phyloP scores from a whole-genome alignment of 2,888 invertebrate genomes.

The Sinotaia quadrata region DNA sequence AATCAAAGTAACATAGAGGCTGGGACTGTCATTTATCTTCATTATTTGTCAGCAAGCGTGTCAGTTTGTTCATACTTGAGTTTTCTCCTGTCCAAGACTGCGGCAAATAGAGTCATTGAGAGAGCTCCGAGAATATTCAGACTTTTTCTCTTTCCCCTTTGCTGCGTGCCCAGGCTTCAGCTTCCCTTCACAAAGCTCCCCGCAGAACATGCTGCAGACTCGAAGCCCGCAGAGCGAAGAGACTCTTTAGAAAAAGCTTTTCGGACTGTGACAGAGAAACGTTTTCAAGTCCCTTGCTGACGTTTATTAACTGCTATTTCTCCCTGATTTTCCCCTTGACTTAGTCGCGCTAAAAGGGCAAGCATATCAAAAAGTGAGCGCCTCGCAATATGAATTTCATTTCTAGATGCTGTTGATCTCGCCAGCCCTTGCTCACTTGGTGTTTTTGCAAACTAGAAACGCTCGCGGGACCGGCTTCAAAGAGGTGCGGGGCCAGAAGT shows the following conservation, averaged over 20 bases:
- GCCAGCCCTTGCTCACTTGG: not conserved
- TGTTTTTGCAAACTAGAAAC: too few species aligned
- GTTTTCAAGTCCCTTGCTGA: slow-evolving; percentile 18
- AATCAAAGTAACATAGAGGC: slow-evolving; percentile 38
- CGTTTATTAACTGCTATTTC: slow-evolving; percentile 45
- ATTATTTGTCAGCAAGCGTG: slow-evolving; percentile 47
- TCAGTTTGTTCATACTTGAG: slow-evolving; percentile 39
- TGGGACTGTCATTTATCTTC: slow-evolving; percentile 44
- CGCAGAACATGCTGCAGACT: not conserved
- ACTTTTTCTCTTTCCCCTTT: slow-evolving; percentile 3
- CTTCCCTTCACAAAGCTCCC: not conserved
- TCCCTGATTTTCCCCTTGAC: slow-evolving; percentile 39
- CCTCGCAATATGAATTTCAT: slow-evolving; percentile 28
- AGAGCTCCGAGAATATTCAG: slow-evolving; percentile 19
- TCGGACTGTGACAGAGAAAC: slow-evolving; percentile 4
- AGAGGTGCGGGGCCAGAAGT: not conserved
- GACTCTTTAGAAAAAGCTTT: not conserved
- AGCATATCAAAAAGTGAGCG: slow-evolving; percentile 40
- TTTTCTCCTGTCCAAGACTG: slow-evolving; percentile 13
- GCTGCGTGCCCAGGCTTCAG: not conserved
- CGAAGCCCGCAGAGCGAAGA: not conserved
- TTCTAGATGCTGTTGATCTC: not conserved
- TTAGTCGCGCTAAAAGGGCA: slow-evolving; percentile 28
- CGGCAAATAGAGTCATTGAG: slow-evolving; percentile 32
- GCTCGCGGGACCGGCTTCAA: not conserved